Evolutionary conservation across 2,113 vertebrate genomes (phyloP), one percentile per base, ranked within the genome.

Genomic region (Gymnarchus niloticus): DNA sequence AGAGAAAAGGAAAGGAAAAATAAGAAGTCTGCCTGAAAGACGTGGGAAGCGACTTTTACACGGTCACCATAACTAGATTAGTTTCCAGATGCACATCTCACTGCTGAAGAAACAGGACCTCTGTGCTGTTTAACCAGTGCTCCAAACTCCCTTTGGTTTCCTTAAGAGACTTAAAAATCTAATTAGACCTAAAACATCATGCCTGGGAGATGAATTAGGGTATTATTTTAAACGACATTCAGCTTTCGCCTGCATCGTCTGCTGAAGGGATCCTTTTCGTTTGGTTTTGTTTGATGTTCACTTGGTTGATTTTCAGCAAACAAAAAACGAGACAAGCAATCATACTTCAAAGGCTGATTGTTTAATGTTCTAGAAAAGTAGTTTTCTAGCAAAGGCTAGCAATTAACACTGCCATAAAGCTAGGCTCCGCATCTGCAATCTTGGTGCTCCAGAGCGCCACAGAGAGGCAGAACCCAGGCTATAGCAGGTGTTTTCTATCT

Each of bases 161-260:
- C 89, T 90, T 91, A 89, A 93, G 91, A 92, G 92, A 90, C 87
- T 93, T 91, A 54, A 84, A 52, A 48, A 84, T 84, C 49, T 91
- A 92, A 93, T 94, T 92, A 92, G 90, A 93, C 92, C 92, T 90
- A 89, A 88, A 91, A 92, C 85, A 81, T 87, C 25, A 77, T 90
- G 89, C 90, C 90, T 93, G 90, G 89, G 87, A 92, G 91, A 92
- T 92, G 90, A 92, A 93, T 93, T 92, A 88, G 90, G 89, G 85
- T 21, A 91, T 92, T 89, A 73, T 87, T 91, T 85, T 85, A 92
- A 94, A 93, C 81, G 90, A 46, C 25, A 91, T 93, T 90, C 88
- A 69, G 83, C 88, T 81, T 86, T 81, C 49, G 56, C 90, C 90
- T 87, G 19, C 65, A 37, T 69, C 28, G 37, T 57, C 84, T 52